Evolutionary conservation across 2,797 vertebrate genomes (phyloP), one percentile per base, ranked within the genome.

Genomic region (Sebastolobus alascanus): DNA sequence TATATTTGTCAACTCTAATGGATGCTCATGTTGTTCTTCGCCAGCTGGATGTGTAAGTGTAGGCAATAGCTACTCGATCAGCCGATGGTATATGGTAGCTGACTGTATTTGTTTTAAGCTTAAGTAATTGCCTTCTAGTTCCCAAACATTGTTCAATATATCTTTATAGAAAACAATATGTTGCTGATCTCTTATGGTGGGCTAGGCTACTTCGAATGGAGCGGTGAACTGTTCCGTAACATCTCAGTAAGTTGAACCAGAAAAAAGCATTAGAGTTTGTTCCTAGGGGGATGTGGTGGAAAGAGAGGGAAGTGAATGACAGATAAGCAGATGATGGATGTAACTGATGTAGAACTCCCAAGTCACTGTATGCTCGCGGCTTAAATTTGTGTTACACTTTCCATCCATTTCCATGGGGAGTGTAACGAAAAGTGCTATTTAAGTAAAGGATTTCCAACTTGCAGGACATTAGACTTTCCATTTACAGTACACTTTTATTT

Each of bases 211-310:
- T 79, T 0, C 20, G 77, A 84, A 73, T 70, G 37, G 50, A 69
- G 79, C 56, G 35, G 43, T 18, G 68, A 85, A 20, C 35, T 40
- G 22, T 67, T 25, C 79, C 59, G 33, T 69, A 87, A 85, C 71
- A 11, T 73, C 33, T 64, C 1, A 58, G 27, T 16, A 60, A 46
- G 22, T 11, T 64, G 20, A 79, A 66, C 18, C 31, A 59, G 18
- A 79, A 43, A 27, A 74, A 31, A 38, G 40, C 27, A 63, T 38
- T 64, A 54, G 8, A 68, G 20, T 33, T 38, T 73, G 54, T 27
- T 54, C 43, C 27, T 40, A 58, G 37, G 16, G 22, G 59, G 38
- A 27, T 35, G 69, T 56, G 29, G 9, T 68, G 63, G 74, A 14
- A 33, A 55, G 37, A 65, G 29, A 67, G 55, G 66, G 12, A 66